Evolutionary conservation across 2,113 vertebrate species (phyloP), one percentile per base, ranked within the genome.

Genomic region (Leiothrix lutea): DNA sequence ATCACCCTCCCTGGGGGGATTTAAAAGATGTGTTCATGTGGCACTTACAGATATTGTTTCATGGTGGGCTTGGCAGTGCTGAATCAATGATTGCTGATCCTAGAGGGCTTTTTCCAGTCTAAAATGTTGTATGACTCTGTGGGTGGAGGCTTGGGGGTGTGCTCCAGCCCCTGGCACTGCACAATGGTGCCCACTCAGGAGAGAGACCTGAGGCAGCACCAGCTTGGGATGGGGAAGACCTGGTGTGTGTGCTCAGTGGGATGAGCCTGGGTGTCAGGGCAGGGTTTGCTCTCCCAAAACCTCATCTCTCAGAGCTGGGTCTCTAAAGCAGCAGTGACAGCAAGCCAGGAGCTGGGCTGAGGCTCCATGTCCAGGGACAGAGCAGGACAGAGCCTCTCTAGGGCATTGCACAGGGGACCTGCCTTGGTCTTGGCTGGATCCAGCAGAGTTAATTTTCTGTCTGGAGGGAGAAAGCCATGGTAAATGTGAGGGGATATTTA

Each of bases 171-270:
- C 57, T 6, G 8, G 14, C 51, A 47, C 36, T 42, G 22, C 47
- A 40, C 24, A 22, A 16, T 5, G 20, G 38, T 36, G 20, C 23
- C 38, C 3, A 2, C 17, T 22, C 0, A 0, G 33, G 50, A 85
- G 13, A 51, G 17, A 18, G 23, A 24, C 33, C 28, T 9, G 16
- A 26, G 44, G 35, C 13, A 70, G 51, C 33, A 11, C 11, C 1
- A 5, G 21, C 24, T 21, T 72, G 22, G 33, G n/a, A 14, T 24
- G 38, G 40, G 50, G 42, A 14, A 28, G 4, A 29, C 6, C 17
- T 5, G 11, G 22, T 20, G 2, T 0, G 1, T 26, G 42, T 38
- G 28, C 33, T 38, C 3, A 2, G n/a, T 1, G 4, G 54, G 61
- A 50, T 54, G 53, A 77, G 19, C 9, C 17, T 50, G 58, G 25